Base-by-base conservation (phyloP, 2,797 vertebrate species). In the Aerospiza tachiro region DNA sequence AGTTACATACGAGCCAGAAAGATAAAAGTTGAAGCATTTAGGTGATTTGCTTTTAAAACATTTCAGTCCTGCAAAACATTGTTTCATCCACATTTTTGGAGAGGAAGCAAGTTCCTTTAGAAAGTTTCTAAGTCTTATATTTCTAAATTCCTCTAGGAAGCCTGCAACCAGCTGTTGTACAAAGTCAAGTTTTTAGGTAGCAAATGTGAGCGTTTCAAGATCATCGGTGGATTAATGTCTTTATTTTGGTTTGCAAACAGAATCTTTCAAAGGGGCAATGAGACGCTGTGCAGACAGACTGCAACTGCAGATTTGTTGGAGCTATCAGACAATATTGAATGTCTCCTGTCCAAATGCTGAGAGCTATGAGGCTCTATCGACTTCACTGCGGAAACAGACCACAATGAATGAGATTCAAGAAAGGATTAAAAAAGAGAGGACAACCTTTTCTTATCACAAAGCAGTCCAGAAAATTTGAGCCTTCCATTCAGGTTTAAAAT, bases 291-390 rank as follows among this genome's bases (percentile, higher is more conserved):
- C 91, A 91, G 90, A 88, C 82, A 94, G 90, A 38, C 88, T 89
- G 93, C 66, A 89, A 52, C 12, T 95, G 83, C 47, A 89, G 94
- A 90, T 94, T 89, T 92, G 85, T 65, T 92, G 66, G 67, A 82
- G 86, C 92, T 94, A 82, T 97, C 92, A 94, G 93, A 85, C 86
- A 95, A 89, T 95, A 96, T 89, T 89, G 94, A 95, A 93, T 93
- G 59, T 92, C 83, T 97, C 74, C 91, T 93, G 86, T 87, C 81
- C 86, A 89, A 92, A 89, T 0, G 36, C 81, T 82, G 83, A 94
- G 96, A 95, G 83, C 92, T 90, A 90, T 25, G 71, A 93, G 88
- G 82, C 44, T 91, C 93, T 94, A 94, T 95, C 2, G 95, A 96
- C 92, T 93, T 93, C 80, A 67, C 78, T 92, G 95, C 38, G 2